Conservation (phyloP, 2,797 vertebrate genomes). For the Nyctalus aviator region DNA sequence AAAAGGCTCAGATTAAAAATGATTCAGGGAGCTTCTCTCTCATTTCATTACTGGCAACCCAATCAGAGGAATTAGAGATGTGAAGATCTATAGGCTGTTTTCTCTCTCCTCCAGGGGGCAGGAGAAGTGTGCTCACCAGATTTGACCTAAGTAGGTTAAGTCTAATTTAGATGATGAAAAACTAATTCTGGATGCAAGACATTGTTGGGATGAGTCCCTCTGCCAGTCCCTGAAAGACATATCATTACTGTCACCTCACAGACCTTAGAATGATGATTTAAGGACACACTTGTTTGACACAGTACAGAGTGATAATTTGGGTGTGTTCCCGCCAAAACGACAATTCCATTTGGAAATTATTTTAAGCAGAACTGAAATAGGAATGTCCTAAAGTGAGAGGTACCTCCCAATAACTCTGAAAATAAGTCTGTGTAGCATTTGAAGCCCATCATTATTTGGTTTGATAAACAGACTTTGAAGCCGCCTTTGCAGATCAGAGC, state of each 20-base stretch:
- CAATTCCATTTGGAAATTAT: constrained; percentile 10
- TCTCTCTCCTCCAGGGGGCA: neutral
- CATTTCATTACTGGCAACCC: constrained; percentile 50
- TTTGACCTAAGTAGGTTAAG: neutral
- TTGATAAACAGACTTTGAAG: neutral
- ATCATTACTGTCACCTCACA: neutral
- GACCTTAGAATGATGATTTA: neutral
- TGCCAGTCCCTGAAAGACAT: neutral
- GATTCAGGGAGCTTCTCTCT: constrained; percentile 58
- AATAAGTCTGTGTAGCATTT: neutral
- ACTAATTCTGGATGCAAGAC: neutral
- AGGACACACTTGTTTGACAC: neutral
- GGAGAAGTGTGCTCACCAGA: neutral
- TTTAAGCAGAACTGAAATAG: constrained; percentile 15
- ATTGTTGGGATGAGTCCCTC: neutral
- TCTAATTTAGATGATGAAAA: neutral
- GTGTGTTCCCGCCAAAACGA: neutral
- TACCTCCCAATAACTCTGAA: neutral
- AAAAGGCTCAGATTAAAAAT: constrained; percentile 59
- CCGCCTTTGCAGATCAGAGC: neutral
- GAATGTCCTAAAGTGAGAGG: neutral
- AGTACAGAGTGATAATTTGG: neutral
- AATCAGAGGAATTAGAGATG: constrained; percentile 20
- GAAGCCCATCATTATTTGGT: neutral
- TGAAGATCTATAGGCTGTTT: neutral